Evolutionary conservation across 92 coral and sea anemone species (phyloP), one percentile per base, ranked within the genome.

Genomic region (Hydrozoanthus gracilis): DNA sequence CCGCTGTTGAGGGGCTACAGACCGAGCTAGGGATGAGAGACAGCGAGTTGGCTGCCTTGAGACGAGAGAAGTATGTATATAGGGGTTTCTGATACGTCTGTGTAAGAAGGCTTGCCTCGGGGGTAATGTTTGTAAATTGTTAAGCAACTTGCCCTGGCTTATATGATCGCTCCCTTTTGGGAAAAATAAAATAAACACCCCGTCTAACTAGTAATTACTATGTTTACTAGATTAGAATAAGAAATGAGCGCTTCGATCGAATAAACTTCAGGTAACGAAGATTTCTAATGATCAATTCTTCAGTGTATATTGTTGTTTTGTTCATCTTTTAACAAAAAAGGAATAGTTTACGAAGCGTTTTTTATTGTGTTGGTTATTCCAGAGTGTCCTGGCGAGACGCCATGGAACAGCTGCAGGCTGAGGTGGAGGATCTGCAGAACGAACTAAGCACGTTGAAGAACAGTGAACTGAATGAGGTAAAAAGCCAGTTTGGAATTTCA

Each of bases 11-110:
- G 74, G 89, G 91, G 47, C 79, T 96, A 66, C 99, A 96, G 78
- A 95, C 98, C 7, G 99, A 96, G 52, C 89, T 93, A 84, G 99
- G 99, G 51, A 92, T 92, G 89, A 90, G 92, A 55, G 99, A 96
- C 50, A 90, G 94, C 39, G 96, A 95, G 73, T 50, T 92, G 11
- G 90, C 80, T 16, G 84, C 88, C 66, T 91, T 90, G 3, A 79
- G 92, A 16, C 84, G 88, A 79, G 96, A 93, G 60, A 93, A 90
- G 96, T 93, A 74, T 69, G 89, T 78, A 6, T 7, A 14, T 64
- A 64, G 6, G 17, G 6, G 69, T 64, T 8, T 14, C 69, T 4
- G 69, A 3, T 14, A 18, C 4, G 69, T 64, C 6, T 14, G 27
- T 15, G 4, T 18, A 64, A 64, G 69, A 35, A 64, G 14, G 2